Evolutionary conservation across 2,797 vertebrate species (phyloP).

Genomic region (Eulemur coronatus): DNA sequence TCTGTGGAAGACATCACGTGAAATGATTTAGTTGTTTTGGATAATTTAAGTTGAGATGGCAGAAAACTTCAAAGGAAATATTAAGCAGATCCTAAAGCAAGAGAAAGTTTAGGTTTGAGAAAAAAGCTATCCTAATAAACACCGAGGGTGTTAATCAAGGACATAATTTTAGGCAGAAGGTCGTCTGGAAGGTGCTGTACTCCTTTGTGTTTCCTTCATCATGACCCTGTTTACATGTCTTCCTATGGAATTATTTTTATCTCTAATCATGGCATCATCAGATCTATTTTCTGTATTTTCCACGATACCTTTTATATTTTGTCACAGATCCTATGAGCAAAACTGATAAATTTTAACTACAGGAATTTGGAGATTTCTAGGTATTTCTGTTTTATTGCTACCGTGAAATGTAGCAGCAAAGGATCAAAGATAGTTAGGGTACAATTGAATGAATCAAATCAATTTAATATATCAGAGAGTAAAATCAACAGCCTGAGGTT

Average conservation of each 20-base stretch:
- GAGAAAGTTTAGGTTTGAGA: background rate
- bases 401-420: constrained; percentile 14
- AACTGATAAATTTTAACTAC: background rate
- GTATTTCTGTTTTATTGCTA: background rate
- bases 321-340: background rate
- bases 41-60: background rate
- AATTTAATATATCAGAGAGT: constrained; percentile 42
- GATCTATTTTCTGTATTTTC: background rate
- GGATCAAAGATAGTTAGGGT: constrained; percentile 11
- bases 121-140: background rate
- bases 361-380: background rate
- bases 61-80: background rate
- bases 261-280: background rate
- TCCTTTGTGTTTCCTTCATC: background rate
- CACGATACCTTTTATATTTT: background rate
- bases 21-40: background rate
- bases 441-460: constrained; percentile 51
- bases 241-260: background rate
- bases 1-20: background rate
- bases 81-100: background rate
- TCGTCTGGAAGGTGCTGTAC: background rate
- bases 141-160: background rate
- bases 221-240: background rate
- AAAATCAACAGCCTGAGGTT: constrained; percentile 45
- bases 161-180: background rate